phyloP scores from a whole-genome alignment of 2,797 vertebrate genomes.

The Capromys pilorides region DNA sequence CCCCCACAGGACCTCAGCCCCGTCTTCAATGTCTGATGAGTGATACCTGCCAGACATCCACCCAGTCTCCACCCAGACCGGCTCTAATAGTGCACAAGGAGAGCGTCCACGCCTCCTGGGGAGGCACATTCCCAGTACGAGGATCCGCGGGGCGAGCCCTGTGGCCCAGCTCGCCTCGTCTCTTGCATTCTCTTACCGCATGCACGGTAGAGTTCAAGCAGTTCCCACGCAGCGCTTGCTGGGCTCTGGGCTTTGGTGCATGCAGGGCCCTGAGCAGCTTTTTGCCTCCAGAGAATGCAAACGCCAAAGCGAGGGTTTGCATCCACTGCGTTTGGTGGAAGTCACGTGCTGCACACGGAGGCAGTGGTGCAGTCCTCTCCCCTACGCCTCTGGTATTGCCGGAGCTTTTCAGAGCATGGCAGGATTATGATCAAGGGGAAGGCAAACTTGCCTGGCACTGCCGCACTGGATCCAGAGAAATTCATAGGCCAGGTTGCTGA shows the following conservation, averaged over 20 bases:
- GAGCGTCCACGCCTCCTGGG: neutral
- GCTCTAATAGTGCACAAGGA: neutral
- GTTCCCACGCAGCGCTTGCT: neutral
- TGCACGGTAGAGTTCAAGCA: neutral
- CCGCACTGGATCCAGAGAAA: conserved; percentile 21
- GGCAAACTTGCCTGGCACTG: conserved; percentile 21
- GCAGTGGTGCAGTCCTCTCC: conserved; percentile 7
- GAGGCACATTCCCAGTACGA: neutral
- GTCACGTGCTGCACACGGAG: neutral
- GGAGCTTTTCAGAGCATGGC: conserved; percentile 60
- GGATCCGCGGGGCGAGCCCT: neutral
- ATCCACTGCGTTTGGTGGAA: conserved; percentile 58
- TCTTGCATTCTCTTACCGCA: conserved; percentile 22
- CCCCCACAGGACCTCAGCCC: neutral
- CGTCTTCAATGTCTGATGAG: neutral
- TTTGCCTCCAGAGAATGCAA: conserved; percentile 49
- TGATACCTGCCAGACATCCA: neutral
- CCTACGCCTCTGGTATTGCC: conserved; percentile 64
- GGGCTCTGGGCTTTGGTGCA: conserved; percentile 60
- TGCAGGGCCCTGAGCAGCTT: conserved; percentile 8
- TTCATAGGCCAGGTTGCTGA: conserved; percentile 73
- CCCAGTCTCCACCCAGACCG: neutral
- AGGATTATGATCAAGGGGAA: conserved; percentile 78
- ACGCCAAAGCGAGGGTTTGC: conserved; percentile 63
- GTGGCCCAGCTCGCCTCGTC: neutral